A percentile compares a stretch with the other conserved stretches of the same genome.
Evolutionary conservation across 1,140 invertebrate genomes (phyloP).

Genomic region (Acromyrmex heyeri): DNA sequence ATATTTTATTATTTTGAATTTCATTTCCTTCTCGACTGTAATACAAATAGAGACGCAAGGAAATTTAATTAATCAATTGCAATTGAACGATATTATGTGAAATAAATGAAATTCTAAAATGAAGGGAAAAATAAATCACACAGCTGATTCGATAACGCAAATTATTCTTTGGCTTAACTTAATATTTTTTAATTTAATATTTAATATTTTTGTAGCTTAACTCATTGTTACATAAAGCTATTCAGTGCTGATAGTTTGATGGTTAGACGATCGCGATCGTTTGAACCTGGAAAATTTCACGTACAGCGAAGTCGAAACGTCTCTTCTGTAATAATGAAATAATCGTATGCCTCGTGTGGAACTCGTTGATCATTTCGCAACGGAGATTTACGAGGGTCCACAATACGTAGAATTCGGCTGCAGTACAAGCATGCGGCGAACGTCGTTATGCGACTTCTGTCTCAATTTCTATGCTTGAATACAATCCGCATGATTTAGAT

Average conservation of each 20-base stretch:
- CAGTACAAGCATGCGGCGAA: conserved; percentile 30
- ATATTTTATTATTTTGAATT: conserved; percentile 35
- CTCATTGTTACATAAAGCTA: neutral
- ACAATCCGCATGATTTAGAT: conserved; percentile 65
- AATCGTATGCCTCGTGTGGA: conserved; percentile 19
- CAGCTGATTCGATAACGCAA: neutral
- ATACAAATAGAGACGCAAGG: neutral
- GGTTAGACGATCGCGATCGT: neutral
- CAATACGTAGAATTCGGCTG: conserved; percentile 64
- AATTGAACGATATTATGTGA: neutral
- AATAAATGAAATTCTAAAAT: neutral
- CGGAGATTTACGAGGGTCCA: conserved; percentile 59
- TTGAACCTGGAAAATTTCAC: neutral
- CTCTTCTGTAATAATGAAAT: conserved; percentile 36
- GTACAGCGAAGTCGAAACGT: neutral
- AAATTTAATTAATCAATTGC: neutral
- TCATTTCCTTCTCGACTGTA: neutral
- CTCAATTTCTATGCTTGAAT: conserved; percentile 54
- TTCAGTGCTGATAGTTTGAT: neutral
- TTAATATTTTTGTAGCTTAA: neutral
- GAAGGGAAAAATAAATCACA: neutral
- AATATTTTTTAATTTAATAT: neutral
- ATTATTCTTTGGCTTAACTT: neutral
- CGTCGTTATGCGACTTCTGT: conserved; percentile 69
- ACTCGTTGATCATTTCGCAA: conserved; percentile 41